Percentiles rank a stretch among this genome's conserved stretches.
Conservation (phyloP, 2,888 invertebrate species). For the Pemphredon lugubris region DNA sequence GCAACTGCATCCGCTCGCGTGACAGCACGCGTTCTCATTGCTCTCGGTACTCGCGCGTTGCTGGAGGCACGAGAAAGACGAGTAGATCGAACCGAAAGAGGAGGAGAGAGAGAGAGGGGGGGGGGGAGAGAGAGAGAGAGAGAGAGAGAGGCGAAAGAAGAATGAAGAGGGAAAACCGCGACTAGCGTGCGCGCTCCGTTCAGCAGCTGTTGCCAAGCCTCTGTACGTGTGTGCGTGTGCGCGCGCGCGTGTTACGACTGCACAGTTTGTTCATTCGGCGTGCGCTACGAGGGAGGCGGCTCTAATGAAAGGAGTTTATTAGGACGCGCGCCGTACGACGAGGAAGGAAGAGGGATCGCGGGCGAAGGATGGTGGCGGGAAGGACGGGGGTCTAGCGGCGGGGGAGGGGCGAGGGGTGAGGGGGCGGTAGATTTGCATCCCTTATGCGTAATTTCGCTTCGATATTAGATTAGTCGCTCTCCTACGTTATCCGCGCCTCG, state of each 20-base stretch:
- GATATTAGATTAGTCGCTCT: constrained; percentile 73
- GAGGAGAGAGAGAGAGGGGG: background rate
- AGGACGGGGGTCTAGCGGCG: constrained; percentile 16
- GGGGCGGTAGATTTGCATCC: constrained; percentile 72
- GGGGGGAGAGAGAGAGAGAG: constrained; percentile 21
- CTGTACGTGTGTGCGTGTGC: too few relatives aligned
- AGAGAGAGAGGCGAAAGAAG: constrained; percentile 15
- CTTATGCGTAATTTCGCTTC: constrained; percentile 73
- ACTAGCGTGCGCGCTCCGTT: constrained; percentile 49
- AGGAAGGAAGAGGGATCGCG: constrained; percentile 1
- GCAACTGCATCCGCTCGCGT: background rate
- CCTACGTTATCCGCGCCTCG: constrained; percentile 60
- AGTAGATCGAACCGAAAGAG: constrained; percentile 5
- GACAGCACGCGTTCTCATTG: background rate
- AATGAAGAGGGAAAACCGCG: constrained; percentile 59
- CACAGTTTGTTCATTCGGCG: constrained; percentile 74
- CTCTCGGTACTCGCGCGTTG: background rate
- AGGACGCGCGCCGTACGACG: constrained; percentile 60
- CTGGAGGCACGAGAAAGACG: background rate
- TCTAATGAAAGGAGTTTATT: constrained; percentile 77
- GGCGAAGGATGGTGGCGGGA: constrained; percentile 13
- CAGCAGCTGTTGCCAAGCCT: constrained; percentile 72
- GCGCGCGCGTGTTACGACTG: constrained; percentile 72
- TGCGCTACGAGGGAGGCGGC: constrained; percentile 58
- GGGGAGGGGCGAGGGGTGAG: constrained; percentile 41